phyloP scores from a whole-genome alignment of 2,113 vertebrate genomes.

The Tetrao urogallus region DNA sequence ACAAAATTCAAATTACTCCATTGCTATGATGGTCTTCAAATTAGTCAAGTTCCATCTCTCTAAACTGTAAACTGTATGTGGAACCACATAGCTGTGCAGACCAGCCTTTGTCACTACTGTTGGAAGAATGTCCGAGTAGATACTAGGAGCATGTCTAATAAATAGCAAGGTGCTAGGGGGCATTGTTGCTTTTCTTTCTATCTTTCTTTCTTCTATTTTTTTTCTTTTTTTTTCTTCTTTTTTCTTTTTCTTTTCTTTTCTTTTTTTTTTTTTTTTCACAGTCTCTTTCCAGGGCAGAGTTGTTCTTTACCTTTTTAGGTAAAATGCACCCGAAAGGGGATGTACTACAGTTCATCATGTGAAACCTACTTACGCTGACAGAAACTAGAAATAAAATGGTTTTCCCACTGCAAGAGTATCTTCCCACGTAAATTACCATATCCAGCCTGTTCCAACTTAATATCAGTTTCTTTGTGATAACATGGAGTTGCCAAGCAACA shows the following conservation, averaged over 20 bases:
- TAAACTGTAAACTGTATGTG: neutral
- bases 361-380: slow-evolving; percentile 61
- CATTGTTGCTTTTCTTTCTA: accelerated
- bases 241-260: neutral
- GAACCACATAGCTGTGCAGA: neutral
- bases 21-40: neutral
- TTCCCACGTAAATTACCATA: slow-evolving; percentile 74
- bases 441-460: slow-evolving; percentile 73
- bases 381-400: slow-evolving; percentile 73
- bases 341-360: slow-evolving; percentile 55
- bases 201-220: neutral
- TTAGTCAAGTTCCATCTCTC: neutral
- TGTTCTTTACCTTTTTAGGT: slow-evolving; percentile 74
- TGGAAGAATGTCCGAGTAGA: neutral
- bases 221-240: neutral
- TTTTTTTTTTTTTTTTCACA: neutral
- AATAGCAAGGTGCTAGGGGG: neutral
- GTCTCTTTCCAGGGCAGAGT: slow-evolving; percentile 37
- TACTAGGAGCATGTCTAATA: neutral
- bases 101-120: neutral
- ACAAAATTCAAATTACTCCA: neutral
- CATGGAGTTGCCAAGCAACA: slow-evolving; percentile 75
- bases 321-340: slow-evolving; percentile 58
- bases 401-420: slow-evolving; percentile 68
- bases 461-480: slow-evolving; percentile 73